Percentiles rank a stretch among this genome's conserved stretches.
Conservation (phyloP, 2,797 vertebrate species). For the Streptopelia turtur region DNA sequence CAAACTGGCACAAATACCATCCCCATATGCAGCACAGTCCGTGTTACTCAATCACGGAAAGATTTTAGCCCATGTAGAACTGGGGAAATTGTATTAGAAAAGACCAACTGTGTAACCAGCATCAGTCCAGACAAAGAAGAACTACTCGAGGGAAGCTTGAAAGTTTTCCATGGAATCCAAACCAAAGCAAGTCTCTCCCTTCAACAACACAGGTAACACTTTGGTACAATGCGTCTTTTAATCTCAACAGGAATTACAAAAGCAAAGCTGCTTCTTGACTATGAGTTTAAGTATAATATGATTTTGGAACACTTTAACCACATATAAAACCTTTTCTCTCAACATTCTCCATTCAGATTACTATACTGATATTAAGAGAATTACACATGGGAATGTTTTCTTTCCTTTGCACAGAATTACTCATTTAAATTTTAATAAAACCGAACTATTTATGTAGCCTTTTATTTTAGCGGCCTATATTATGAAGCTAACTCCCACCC, state of each 20-base stretch:
- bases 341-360: not conserved
- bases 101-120: not conserved
- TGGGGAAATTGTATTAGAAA: not conserved
- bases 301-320: not conserved
- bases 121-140: not conserved
- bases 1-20: not conserved
- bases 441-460: not conserved
- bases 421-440: not conserved
- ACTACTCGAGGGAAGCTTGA: not conserved
- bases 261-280: not conserved
- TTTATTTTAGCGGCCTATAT: not conserved
- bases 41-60: not conserved
- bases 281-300: not conserved
- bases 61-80: not conserved
- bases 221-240: accelerated
- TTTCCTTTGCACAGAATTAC: not conserved
- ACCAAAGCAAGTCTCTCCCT: not conserved
- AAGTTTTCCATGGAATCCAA: not conserved
- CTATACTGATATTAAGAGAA: not conserved
- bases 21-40: accelerated
- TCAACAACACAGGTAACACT: not conserved
- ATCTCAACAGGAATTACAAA: not conserved
- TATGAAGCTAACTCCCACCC: not conserved
- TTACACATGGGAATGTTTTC: not conserved
- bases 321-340: not conserved